A percentile compares a stretch with the other conserved stretches of the same genome.
Conservation (phyloP, 1,140 invertebrate genomes). For the Lordiphosa clarofinis region DNA sequence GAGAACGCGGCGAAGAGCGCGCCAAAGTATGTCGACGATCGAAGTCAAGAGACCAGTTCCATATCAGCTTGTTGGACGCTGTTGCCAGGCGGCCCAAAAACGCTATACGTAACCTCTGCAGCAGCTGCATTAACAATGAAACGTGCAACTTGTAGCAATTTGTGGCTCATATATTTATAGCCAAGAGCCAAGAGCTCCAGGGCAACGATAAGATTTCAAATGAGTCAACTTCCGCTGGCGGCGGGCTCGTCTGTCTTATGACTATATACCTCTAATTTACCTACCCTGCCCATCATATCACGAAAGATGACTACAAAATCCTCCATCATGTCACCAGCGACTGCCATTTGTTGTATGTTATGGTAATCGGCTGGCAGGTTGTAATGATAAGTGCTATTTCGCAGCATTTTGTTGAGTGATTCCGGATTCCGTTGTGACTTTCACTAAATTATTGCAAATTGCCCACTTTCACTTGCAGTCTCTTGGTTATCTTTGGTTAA, state of each 20-base stretch:
- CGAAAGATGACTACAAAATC: conserved; percentile 83
- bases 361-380: conserved; percentile 75
- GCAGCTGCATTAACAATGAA: neutral
- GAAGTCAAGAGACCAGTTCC: conserved; percentile 45
- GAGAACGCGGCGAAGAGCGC: conserved; percentile 1
- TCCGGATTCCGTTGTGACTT: conserved; percentile 23
- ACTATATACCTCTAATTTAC: conserved; percentile 8
- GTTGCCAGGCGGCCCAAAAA: conserved; percentile 48
- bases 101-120: conserved; percentile 25
- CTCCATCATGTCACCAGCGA: conserved; percentile 83
- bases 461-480: conserved; percentile 35
- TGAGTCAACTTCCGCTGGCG: conserved; percentile 34
- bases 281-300: conserved; percentile 82
- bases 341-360: conserved; percentile 77
- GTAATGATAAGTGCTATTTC: conserved; percentile 63
- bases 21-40: conserved; percentile 1
- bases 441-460: conserved; percentile 41
- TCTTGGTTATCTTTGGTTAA: conserved; percentile 13
- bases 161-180: neutral
- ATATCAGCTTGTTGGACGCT: conserved; percentile 50
- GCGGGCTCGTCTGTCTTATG: too few species aligned
- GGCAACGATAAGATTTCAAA: conserved; percentile 19
- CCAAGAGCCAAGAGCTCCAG: too few species aligned
- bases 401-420: conserved; percentile 55
- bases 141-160: neutral